Conservation (phyloP, 1,140 invertebrate species). For the Leptinotarsa defecta region DNA sequence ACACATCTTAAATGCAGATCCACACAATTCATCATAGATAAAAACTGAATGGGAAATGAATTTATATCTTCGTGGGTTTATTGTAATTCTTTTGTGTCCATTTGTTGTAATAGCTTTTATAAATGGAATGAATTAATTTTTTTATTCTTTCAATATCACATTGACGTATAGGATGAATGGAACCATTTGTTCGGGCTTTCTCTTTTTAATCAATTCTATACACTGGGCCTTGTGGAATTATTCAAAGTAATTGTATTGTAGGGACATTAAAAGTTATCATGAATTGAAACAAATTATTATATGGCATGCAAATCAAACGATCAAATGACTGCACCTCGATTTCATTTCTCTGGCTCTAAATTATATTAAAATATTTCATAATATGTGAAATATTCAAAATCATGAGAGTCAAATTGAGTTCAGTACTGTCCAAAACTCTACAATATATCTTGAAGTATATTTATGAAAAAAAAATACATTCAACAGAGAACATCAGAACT, state of each 20-base stretch:
- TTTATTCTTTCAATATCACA: conserved; percentile 4
- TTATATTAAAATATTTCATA: no score
- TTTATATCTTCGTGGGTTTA: not conserved
- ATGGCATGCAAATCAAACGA: not conserved
- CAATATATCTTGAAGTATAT: no score
- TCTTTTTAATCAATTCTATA: conserved; percentile 4
- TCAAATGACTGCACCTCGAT: not conserved
- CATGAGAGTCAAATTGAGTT: no score
- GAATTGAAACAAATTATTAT: not conserved
- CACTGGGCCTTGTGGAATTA: not conserved
- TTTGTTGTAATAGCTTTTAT: conserved; percentile 6
- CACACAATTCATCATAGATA: not conserved
- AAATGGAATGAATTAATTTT: conserved; percentile 1
- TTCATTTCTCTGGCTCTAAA: no score
- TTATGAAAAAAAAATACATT: no score
- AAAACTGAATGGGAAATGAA: conserved; percentile 1
- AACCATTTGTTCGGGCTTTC: conserved; percentile 1
- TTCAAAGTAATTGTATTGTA: not conserved
- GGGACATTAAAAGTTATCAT: not conserved
- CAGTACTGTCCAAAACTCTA: no score
- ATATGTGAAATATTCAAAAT: no score
- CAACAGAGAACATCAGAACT: no score
- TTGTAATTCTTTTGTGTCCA: not conserved
- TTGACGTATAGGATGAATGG: not conserved
- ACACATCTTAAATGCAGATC: not conserved